Base-by-base conservation (phyloP, 2,888 invertebrate species). In the Sarcophaga rosellei region DNA sequence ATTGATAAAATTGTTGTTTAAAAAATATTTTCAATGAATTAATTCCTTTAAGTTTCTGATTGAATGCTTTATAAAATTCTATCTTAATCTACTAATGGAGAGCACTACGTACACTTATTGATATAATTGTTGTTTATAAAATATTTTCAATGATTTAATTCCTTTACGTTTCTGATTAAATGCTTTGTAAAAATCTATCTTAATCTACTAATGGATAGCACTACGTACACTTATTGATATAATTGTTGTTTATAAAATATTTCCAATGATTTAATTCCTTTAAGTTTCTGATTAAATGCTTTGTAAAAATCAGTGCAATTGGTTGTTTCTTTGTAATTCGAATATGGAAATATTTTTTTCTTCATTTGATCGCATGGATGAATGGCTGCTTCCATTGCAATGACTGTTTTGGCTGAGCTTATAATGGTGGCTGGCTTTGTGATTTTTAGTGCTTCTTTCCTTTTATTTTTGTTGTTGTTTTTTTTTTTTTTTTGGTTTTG, bases 361-460 rank as follows among this genome's bases (percentile, higher is more conserved):
- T 74, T 69, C 23, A 62, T 74, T 59, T 70, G 79, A 76, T 76
- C 74, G 78, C 59, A 78, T 75, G 85, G 73, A 68, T 77, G 85
- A 66, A 68, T 77, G 73, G 68, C 59, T 53, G 53, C 17, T 53
- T 85, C 21, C 61, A 47, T 59, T 85, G 17, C 65, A 21, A 70
- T 75, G 75, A 63, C 68, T 85, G 68, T 45, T 35, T 45, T 79
- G 70, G 45, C n/a, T 68, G 63, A 53, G 45, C 45, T 44, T 17
- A 53, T 65, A 62, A 53, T 53, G 57, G 66, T 75, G 63, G 44
- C 17, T 74, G 68, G 53, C 47, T 72, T 35, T 63, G 5, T 45
- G 6, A 15, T 57, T 63, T 73, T 53, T 57, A 57, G 35, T 63
- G 47, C 53, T 75, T 45, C 59, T 79, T 35, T 70, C 35, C 8